phyloP scores from a whole-genome alignment of 2,797 vertebrate species.

The Miichthys miiuy region DNA sequence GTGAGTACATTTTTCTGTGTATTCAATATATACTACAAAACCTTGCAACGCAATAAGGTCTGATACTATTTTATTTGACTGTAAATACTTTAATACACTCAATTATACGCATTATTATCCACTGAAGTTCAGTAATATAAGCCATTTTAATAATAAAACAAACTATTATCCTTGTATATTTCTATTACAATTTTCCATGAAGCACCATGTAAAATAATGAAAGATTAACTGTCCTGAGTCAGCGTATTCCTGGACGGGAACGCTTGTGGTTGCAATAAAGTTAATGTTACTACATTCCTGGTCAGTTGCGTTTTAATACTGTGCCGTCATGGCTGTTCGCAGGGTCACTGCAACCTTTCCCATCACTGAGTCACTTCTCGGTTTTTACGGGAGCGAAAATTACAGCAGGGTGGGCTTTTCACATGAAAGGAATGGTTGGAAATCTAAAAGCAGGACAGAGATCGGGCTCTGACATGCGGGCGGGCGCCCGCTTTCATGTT shows the following conservation, averaged over 20 bases:
- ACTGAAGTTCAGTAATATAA: neutral
- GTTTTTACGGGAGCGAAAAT: conserved; percentile 64
- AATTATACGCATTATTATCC: neutral
- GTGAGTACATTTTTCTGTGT: too few species aligned
- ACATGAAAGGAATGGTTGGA: conserved; percentile 77
- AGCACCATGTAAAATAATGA: conserved; percentile 30
- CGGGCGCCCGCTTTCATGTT: conserved; percentile 65
- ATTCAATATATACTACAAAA: too few species aligned
- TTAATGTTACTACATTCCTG: conserved; percentile 58
- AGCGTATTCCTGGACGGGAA: conserved; percentile 37
- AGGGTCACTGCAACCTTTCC: conserved; percentile 63
- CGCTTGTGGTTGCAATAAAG: conserved; percentile 53
- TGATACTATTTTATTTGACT: neutral
- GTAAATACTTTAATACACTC: neutral
- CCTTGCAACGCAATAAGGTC: too few species aligned
- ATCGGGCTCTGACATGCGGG: conserved; percentile 55
- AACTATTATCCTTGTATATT: conserved; percentile 24
- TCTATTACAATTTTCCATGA: conserved; percentile 1
- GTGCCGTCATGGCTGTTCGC: conserved; percentile 9
- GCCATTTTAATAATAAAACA: conserved; percentile 10
- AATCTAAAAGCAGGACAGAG: conserved; percentile 68
- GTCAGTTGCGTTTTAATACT: conserved; percentile 58
- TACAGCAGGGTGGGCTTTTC: conserved; percentile 77
- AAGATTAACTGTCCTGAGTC: conserved; percentile 56
- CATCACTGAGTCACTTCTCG: conserved; percentile 59